Evolutionary conservation across 1,140 invertebrate genomes (phyloP).

Genomic region (Yoshiicerus persimilis): DNA sequence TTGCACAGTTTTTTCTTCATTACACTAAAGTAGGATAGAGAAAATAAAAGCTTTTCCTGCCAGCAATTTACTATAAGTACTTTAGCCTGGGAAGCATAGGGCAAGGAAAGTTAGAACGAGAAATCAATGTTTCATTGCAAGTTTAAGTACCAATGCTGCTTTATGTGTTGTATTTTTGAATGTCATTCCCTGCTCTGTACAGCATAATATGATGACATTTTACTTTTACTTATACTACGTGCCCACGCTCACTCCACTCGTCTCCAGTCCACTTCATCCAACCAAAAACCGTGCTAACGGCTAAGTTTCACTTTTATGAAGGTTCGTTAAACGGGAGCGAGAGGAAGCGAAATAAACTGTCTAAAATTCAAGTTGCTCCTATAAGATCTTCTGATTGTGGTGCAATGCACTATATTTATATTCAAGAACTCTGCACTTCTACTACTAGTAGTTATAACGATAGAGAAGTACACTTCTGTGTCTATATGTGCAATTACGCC

Average conservation of each 20-base stretch:
- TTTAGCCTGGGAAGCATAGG: not conserved
- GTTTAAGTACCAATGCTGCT: not conserved
- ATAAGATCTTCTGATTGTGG: not conserved
- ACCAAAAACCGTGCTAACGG: not conserved
- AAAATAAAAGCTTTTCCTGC: not conserved
- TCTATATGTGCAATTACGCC: not conserved
- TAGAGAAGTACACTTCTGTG: not conserved
- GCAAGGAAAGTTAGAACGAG: not conserved
- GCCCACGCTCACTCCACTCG: not conserved
- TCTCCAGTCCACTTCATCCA: not conserved
- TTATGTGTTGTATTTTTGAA: slow-evolving; percentile 4
- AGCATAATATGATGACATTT: not conserved
- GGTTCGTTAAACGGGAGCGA: not conserved
- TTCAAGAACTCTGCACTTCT: not conserved
- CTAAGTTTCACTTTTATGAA: slow-evolving; percentile 8
- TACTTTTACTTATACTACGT: not conserved
- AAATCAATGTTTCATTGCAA: slow-evolving; percentile 13
- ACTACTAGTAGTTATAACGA: not conserved
- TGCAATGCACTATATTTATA: not conserved
- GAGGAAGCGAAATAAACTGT: not conserved
- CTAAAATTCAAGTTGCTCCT: not conserved
- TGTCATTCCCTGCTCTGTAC: not conserved
- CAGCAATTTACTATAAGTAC: not conserved
- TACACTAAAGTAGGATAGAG: not conserved
- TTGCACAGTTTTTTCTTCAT: slow-evolving; percentile 1